Evolutionary conservation across 1,140 invertebrate genomes (phyloP), one percentile per base, ranked within the genome.

Genomic region (Pseudobourletiella spinata): DNA sequence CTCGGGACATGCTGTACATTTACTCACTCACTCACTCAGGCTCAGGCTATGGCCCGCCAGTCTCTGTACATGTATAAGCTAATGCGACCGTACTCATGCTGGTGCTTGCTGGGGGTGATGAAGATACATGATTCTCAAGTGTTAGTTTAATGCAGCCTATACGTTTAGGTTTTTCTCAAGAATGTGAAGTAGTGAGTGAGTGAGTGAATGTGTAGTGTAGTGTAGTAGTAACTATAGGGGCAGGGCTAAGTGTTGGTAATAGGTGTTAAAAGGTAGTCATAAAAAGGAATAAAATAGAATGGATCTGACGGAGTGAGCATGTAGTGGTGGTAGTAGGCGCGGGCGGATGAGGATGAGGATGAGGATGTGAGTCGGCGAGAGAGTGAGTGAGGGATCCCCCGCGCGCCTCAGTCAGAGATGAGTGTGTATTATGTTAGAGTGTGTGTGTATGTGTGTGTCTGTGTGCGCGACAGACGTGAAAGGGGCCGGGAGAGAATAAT

Each of bases 221-320:
- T n/a, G n/a, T n/a, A n/a, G n/a, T n/a, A 20, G 16, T 18, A 3
- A 39, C 26, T 26, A 50, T 48, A 51, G 58, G 50, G 29, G 30
- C 16, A 55, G 20, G 15, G 32, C 54, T 58, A 63, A 57, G 55
- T 63, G 55, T 63, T 63, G 58, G 35, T 60, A 60, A 59, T 67
- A n/a, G 61, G 65, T 67, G 65, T 67, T 67, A 67, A 67, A 67
- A 67, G 65, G 57, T 57, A 42, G 29, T 67, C 65, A 51, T 67
- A 67, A 67, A 67, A 67, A 54, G 44, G 57, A 65, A 42, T 43
- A 26, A 56, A 64, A 50, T 52, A 62, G 54, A 43, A 32, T 58
- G 54, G 14, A 51, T 26, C 14, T 48, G 44, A 8, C 18, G 6
- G 18, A 18, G 18, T 6, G 44, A 15, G 44, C 20, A 22, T 48